Evolutionary conservation across 1,140 invertebrate genomes (phyloP).

Genomic region (Drosophila kepulauana): DNA sequence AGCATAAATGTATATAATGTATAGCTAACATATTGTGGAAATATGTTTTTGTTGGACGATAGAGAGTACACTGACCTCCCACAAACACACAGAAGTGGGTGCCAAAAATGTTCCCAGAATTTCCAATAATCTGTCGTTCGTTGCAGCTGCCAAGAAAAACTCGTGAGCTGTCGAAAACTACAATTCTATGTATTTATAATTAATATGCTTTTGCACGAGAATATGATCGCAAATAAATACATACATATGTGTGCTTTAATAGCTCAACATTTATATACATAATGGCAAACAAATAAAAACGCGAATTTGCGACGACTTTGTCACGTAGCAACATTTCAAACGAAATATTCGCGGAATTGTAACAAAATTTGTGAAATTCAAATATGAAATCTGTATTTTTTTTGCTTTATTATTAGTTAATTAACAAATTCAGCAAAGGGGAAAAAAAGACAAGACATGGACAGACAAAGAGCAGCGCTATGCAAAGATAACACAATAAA

Average conservation of each 20-base stretch:
- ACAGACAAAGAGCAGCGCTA: background rate
- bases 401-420: conserved; percentile 17
- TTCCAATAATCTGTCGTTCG: background rate
- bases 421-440: background rate
- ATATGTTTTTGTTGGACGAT: background rate
- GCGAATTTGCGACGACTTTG: conserved; percentile 1
- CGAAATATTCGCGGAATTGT: conserved; percentile 22
- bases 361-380: conserved; percentile 20
- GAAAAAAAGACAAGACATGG: no score
- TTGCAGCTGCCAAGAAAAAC: conserved; percentile 35
- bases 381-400: conserved; percentile 7
- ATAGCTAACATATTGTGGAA: background rate
- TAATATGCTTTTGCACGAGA: conserved; percentile 18
- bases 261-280: conserved; percentile 8
- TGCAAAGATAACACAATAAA: conserved; percentile 23
- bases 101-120: conserved; percentile 43
- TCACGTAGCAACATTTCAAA: conserved; percentile 34
- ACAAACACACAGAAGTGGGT: conserved; percentile 34
- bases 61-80: conserved; percentile 66
- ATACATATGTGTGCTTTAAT: background rate
- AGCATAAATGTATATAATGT: background rate
- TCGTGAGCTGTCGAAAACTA: conserved; percentile 62
- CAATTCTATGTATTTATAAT: conserved; percentile 25
- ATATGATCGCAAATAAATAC: conserved; percentile 25
- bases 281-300: background rate